Percentiles rank a stretch among this genome's conserved stretches.
Evolutionary conservation across 2,888 invertebrate species (phyloP).

Genomic region (Hoplodrina blanda): DNA sequence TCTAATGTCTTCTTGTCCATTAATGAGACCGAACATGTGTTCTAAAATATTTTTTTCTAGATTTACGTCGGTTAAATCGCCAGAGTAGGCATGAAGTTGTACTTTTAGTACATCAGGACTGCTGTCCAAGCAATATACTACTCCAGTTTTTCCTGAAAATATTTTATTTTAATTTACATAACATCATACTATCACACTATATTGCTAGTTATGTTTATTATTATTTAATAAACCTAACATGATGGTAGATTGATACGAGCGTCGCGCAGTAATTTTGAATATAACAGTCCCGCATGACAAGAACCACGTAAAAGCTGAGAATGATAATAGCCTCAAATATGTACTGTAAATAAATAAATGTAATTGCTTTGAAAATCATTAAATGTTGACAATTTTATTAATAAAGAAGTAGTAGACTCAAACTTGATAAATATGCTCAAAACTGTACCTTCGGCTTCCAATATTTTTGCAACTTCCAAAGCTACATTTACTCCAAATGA

Average conservation of each 20-base stretch:
- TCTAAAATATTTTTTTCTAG: slow-evolving; percentile 66
- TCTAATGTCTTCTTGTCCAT: slow-evolving; percentile 48
- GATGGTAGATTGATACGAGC: too few species aligned
- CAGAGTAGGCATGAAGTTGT: slow-evolving; percentile 68
- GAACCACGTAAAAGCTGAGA: too few species aligned
- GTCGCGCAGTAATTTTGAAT: too few species aligned
- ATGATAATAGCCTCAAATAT: too few species aligned
- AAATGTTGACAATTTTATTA: not conserved
- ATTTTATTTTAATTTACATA: too few species aligned
- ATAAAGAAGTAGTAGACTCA: not conserved
- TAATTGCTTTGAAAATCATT: too few species aligned
- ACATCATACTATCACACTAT: too few species aligned
- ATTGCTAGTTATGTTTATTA: too few species aligned
- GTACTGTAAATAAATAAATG: too few species aligned
- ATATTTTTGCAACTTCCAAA: slow-evolving; percentile 73
- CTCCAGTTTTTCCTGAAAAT: slow-evolving; percentile 72
- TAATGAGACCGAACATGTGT: slow-evolving; percentile 67
- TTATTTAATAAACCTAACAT: too few species aligned
- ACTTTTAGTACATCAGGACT: slow-evolving; percentile 71
- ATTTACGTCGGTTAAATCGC: slow-evolving; percentile 59
- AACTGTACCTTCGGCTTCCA: slow-evolving; percentile 75
- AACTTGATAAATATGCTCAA: too few species aligned
- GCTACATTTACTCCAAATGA: slow-evolving; percentile 76
- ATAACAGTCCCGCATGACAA: too few species aligned
- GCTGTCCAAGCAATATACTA: slow-evolving; percentile 73